Percentiles rank a stretch among this genome's conserved stretches.
These are phyloP conservation scores for Heliconius charithonia DNA, from an alignment of 2,888 invertebrate genomes.

Conservation along the genomic window DNA sequence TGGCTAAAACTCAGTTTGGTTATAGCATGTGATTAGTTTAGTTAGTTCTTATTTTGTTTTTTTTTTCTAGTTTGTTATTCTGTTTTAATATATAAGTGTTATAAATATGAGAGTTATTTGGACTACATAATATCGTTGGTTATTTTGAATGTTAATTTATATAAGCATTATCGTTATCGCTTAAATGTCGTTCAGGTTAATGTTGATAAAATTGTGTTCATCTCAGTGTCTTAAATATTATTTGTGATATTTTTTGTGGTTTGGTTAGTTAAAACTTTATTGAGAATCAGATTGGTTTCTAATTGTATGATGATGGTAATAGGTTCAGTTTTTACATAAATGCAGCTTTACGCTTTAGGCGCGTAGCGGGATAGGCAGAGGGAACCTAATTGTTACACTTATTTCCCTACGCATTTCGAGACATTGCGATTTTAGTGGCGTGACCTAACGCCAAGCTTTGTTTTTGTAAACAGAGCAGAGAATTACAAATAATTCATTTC, in stretches of 20 bases:
- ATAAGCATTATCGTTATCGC: slow-evolving; percentile 15
- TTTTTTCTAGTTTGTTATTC: neutral
- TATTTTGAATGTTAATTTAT: neutral
- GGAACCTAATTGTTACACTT: no score
- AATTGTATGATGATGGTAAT: neutral
- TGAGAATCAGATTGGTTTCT: neutral
- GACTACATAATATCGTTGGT: neutral
- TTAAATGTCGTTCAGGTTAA: slow-evolving; percentile 26
- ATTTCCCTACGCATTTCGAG: no score
- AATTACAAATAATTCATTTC: no score
- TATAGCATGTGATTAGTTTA: neutral
- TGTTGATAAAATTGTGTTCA: slow-evolving; percentile 4
- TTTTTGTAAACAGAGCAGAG: no score
- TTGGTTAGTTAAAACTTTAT: neutral
- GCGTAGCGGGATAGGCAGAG: no score
- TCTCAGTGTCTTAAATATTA: neutral
- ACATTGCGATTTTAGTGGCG: no score
- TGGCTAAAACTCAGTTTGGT: neutral
- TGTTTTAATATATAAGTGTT: neutral
- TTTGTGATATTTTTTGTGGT: neutral
- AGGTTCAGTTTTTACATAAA: neutral
- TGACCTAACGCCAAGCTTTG: no score
- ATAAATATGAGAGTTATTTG: neutral
- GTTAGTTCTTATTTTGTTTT: neutral
- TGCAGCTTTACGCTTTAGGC: no score